These are phyloP conservation scores for Chironomus striatipennis DNA, from an alignment of 1,140 invertebrate species.

Conservation along the genomic window DNA sequence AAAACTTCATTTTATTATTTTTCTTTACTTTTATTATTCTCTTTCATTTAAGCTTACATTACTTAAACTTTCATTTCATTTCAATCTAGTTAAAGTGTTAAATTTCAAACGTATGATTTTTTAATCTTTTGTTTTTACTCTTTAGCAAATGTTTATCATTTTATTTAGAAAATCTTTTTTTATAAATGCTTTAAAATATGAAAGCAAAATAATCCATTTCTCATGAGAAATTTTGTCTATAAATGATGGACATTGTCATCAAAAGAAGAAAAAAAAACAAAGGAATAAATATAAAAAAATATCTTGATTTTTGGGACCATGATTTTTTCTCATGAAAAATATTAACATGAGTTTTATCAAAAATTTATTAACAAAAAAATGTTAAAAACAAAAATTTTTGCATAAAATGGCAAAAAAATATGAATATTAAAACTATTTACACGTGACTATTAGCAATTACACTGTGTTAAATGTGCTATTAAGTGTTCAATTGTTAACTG, in stretches of 20 bases:
- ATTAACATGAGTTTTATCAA: background rate
- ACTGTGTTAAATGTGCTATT: slow-evolving; percentile 8
- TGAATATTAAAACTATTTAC: background rate
- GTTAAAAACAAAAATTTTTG: background rate
- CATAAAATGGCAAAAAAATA: background rate
- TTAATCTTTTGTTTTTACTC: no score
- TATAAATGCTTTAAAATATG: no score
- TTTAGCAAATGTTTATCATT: no score
- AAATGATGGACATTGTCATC: no score
- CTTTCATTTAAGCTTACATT: background rate
- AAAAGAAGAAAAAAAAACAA: no score
- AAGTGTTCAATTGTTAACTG: slow-evolving; percentile 8
- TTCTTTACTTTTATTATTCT: background rate
- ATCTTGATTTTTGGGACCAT: slow-evolving; percentile 13
- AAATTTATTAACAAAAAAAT: background rate
- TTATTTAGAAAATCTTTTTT: no score
- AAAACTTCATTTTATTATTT: background rate
- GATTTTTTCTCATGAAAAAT: background rate
- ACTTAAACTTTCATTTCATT: no score
- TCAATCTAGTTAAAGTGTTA: no score
- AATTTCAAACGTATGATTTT: no score
- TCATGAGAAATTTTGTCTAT: no score
- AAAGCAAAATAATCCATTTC: no score
- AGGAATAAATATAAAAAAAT: background rate
- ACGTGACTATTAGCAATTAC: background rate